Percentiles rank a stretch among this genome's conserved stretches.
phyloP scores from a whole-genome alignment of 2,888 invertebrate genomes.

The Acheta domesticus region DNA sequence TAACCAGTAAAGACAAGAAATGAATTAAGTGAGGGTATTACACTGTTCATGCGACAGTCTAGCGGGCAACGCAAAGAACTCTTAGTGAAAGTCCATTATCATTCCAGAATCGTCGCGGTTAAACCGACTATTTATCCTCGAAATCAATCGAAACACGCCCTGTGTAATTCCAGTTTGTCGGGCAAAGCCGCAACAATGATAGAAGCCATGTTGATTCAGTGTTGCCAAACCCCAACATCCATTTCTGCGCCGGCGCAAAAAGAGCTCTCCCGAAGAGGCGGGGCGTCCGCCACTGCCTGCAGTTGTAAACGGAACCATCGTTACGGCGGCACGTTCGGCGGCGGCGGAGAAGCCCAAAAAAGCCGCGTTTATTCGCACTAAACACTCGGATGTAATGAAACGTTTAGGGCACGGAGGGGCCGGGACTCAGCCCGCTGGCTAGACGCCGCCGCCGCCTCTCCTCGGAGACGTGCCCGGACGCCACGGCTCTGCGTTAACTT shows the following conservation, averaged over 20 bases:
- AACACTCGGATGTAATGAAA: slow-evolving; percentile 10
- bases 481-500: slow-evolving; percentile 4
- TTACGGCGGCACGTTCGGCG: neutral
- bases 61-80: neutral
- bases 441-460: neutral
- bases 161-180: neutral
- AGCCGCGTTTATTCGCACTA: slow-evolving; percentile 18
- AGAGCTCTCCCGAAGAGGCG: neutral
- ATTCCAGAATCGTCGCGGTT: slow-evolving; percentile 7
- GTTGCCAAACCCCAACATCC: slow-evolving; percentile 18
- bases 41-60: no score
- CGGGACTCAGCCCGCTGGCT: neutral
- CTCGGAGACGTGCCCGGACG: neutral
- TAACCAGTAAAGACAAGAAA: no score
- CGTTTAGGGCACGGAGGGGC: neutral
- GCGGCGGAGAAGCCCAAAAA: neutral
- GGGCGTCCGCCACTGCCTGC: neutral
- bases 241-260: neutral
- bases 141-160: slow-evolving; percentile 1
- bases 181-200: neutral
- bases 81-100: neutral
- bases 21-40: no score
- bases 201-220: slow-evolving; percentile 18
- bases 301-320: neutral
- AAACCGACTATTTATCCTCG: slow-evolving; percentile 10